Evolutionary conservation across 2,888 invertebrate species (phyloP).

Genomic region (Caenorhabditis sp.): DNA sequence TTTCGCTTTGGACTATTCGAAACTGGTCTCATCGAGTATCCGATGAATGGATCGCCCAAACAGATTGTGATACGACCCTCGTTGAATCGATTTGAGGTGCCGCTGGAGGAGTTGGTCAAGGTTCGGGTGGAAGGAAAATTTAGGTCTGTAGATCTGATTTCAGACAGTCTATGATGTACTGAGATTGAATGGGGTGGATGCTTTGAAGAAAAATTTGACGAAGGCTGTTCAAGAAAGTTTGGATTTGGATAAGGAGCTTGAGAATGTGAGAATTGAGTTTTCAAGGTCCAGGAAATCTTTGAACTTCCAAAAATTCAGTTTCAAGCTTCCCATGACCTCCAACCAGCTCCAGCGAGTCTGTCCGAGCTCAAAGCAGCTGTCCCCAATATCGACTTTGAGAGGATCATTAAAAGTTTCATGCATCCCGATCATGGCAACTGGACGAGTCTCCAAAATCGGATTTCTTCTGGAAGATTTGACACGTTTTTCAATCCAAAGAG

Average conservation of each 20-base stretch:
- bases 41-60: neutral
- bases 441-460: neutral
- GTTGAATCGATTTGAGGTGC: neutral
- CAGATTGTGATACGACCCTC: conserved; percentile 26
- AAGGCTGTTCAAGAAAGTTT: conserved; percentile 9
- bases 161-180: neutral
- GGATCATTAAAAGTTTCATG: conserved; percentile 15
- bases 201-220: neutral
- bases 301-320: neutral
- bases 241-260: conserved; percentile 4
- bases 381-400: conserved; percentile 33
- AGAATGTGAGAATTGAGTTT: neutral
- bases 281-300: neutral
- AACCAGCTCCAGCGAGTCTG: neutral
- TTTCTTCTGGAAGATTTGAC: neutral
- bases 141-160: neutral
- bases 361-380: neutral
- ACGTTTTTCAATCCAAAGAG: neutral
- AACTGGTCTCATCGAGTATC: conserved; percentile 5
- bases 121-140: conserved; percentile 4
- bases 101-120: neutral
- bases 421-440: conserved; percentile 16
- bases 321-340: neutral
- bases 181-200: neutral
- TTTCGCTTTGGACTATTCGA: conserved; percentile 28